Conservation (phyloP, 1,140 invertebrate species). For the Calliopsis andreniformis region DNA sequence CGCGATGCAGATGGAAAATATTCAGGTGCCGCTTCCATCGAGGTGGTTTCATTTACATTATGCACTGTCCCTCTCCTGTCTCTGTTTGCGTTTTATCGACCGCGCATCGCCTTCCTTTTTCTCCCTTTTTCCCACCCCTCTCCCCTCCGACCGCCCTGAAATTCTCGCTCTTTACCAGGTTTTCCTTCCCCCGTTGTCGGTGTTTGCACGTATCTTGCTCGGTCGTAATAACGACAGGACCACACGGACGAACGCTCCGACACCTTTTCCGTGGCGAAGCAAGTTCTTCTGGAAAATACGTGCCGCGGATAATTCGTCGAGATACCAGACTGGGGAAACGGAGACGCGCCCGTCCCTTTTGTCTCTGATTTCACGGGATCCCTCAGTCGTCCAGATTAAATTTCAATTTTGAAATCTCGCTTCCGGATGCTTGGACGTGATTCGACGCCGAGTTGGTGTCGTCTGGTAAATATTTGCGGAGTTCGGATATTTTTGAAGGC, state of each 20-base stretch:
- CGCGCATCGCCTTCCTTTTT: conserved; percentile 1
- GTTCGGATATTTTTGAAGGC: too few species aligned
- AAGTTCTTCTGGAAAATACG: conserved; percentile 3
- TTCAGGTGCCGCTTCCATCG: conserved; percentile 53
- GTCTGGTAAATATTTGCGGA: conserved; percentile 21
- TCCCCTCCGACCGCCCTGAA: not conserved
- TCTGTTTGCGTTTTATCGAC: conserved; percentile 53
- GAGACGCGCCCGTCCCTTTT: not conserved
- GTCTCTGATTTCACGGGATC: not conserved
- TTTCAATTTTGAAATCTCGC: conserved; percentile 29
- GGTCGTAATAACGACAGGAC: conserved; percentile 19
- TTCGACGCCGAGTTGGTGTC: not conserved
- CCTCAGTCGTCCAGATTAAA: conserved; percentile 1
- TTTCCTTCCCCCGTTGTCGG: not conserved
- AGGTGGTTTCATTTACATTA: conserved; percentile 66
- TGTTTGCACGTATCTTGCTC: conserved; percentile 18
- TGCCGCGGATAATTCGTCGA: conserved; percentile 30
- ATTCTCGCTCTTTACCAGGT: not conserved
- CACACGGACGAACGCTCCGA: not conserved
- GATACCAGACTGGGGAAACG: too few species aligned
- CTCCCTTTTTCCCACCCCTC: not conserved
- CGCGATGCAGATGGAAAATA: conserved; percentile 65
- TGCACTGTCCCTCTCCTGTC: conserved; percentile 51
- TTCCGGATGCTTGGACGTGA: not conserved
- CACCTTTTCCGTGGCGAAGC: too few species aligned